Evolutionary conservation across 2,797 vertebrate species (phyloP), one percentile per base, ranked within the genome.

Genomic region (Mus spretus): DNA sequence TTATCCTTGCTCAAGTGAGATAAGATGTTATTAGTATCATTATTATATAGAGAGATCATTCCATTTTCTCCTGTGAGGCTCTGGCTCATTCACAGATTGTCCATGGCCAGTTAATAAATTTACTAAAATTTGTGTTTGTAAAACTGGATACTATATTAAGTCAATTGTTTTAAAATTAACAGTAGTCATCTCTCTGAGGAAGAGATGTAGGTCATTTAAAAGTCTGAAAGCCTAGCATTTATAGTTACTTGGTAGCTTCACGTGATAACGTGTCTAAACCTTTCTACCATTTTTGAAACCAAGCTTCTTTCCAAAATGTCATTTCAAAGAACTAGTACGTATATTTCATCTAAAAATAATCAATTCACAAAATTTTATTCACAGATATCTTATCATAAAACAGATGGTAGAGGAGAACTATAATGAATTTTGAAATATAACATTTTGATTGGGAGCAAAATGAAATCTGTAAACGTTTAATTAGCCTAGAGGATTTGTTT

Each of bases 401-500:
- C 61, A 91, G 20, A 87, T 87, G 26, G 89, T 92, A 67, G 57
- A 84, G 28, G 57, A 90, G 90, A 94, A 84, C 1, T 74, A 87
- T 75, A 91, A 31, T 92, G 5, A 90, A 90, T 93, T 90, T 94
- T 90, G 17, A 86, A 94, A 92, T 88, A 70, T 92, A 94, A 91
- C 63, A 92, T 96, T 93, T 59, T 81, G 8, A 78, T 90, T 37
- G 12, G 8, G 70, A 63, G 28, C 40, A 31, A 92, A 75, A 8
- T 95, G 28, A 50, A 89, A 61, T 87, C 19, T 89, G 87, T 75
- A 50, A 53, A 67, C 44, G 57, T 87, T 87, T 72, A 87, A 81
- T 91, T 72, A 80, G 24, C 79, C 34, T n/a, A 83, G 15, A 80
- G 95, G 24, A 70, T 53, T 28, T 19, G 31, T 17, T 5, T 88